A percentile compares a stretch with the other conserved stretches of the same genome.
Conservation (phyloP, 2,888 invertebrate genomes). For the Plebejus argus region DNA sequence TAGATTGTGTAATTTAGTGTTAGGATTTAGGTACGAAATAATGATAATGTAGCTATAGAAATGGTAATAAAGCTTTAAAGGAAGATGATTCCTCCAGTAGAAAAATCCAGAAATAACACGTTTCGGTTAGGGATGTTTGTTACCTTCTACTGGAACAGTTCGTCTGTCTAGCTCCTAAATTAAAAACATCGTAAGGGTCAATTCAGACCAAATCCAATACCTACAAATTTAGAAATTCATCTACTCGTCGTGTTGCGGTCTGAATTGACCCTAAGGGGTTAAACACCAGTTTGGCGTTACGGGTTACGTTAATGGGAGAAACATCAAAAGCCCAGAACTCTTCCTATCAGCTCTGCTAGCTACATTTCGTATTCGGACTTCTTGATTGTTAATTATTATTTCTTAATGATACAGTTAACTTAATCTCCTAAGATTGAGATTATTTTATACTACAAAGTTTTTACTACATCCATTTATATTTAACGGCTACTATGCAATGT, state of each 20-base stretch:
- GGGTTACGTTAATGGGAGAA: neutral
- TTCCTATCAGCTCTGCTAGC: neutral
- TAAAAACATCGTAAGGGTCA: neutral
- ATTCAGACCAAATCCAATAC: too few relatives aligned
- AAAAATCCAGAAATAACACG: constrained; percentile 12
- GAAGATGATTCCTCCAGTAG: constrained; percentile 17
- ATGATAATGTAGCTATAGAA: constrained; percentile 2
- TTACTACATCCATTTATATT: too few relatives aligned
- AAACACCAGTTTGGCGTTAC: neutral
- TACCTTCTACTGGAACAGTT: constrained; percentile 3
- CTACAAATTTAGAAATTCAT: too few relatives aligned
- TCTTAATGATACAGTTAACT: neutral
- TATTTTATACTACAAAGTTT: neutral
- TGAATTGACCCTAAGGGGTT: too few relatives aligned
- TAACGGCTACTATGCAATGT: too few relatives aligned
- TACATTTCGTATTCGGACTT: neutral
- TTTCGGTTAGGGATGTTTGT: constrained; percentile 19
- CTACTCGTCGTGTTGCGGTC: too few relatives aligned
- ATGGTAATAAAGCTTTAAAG: constrained; percentile 27
- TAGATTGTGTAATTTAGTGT: neutral
- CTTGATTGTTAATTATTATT: neutral
- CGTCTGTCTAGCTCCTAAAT: neutral
- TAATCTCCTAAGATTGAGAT: neutral
- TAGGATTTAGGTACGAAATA: neutral
- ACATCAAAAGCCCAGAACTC: neutral